These are phyloP conservation scores for Menidia beryllina DNA, from an alignment of 2,113 vertebrate genomes.

Conservation along the genomic window DNA sequence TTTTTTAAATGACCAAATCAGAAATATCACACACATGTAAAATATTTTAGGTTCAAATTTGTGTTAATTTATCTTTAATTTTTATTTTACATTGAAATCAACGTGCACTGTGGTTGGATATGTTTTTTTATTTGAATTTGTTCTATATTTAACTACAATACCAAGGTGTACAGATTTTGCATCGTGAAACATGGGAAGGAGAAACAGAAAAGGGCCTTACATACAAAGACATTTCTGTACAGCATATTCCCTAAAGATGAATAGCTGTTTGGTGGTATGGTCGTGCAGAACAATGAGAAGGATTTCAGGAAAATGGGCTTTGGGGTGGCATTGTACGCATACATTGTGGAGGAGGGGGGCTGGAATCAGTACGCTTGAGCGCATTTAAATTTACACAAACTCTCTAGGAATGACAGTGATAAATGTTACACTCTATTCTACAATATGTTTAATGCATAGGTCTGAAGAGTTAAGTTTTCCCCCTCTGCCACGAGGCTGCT, in stretches of 20 bases:
- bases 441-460: slow-evolving; percentile 99
- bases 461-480: slow-evolving; percentile 88
- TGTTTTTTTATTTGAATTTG: slow-evolving; percentile 42
- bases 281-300: slow-evolving; percentile 85
- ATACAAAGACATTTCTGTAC: slow-evolving; percentile 80
- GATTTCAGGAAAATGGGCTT: slow-evolving; percentile 86
- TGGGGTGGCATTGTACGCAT: slow-evolving; percentile 83
- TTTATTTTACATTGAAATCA: slow-evolving; percentile 42
- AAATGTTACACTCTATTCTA: slow-evolving; percentile 99
- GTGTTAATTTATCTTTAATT: slow-evolving; percentile 39
- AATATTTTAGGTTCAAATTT: slow-evolving; percentile 48
- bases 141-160: slow-evolving; percentile 51
- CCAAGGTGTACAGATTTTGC: slow-evolving; percentile 53
- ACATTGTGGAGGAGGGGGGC: slow-evolving; percentile 73
- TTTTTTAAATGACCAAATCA: slow-evolving; percentile 19
- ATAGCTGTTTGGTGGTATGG: slow-evolving; percentile 84
- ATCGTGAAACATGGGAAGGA: slow-evolving; percentile 49
- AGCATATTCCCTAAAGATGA: slow-evolving; percentile 84
- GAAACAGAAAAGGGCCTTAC: slow-evolving; percentile 52
- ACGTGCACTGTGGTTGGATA: slow-evolving; percentile 45
- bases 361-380: slow-evolving; percentile 92
- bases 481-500: slow-evolving; percentile 82
- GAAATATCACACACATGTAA: background rate
- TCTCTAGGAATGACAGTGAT: slow-evolving; percentile 99
- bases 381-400: slow-evolving; percentile 99